Evolutionary conservation across 2,888 invertebrate genomes (phyloP).

Genomic region (Corythucha ciliata): DNA sequence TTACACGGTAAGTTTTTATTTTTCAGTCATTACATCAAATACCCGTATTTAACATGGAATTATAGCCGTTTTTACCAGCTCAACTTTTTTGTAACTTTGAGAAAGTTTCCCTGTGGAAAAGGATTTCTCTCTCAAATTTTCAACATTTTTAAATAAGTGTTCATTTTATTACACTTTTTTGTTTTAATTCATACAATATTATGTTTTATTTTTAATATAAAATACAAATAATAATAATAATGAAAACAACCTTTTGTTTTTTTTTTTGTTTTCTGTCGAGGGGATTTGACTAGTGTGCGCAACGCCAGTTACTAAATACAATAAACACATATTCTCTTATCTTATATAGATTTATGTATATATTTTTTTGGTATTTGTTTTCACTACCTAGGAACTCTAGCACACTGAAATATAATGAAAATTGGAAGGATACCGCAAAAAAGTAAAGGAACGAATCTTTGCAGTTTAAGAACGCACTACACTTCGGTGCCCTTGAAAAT

Average conservation of each 20-base stretch:
- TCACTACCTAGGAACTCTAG: constrained; percentile 32
- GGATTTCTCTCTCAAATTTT: constrained; percentile 31
- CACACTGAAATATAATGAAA: constrained; percentile 30
- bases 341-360: too few relatives aligned
- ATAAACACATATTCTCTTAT: constrained; percentile 31
- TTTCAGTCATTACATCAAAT: constrained; percentile 35
- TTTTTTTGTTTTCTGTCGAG: neutral
- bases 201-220: constrained; percentile 22
- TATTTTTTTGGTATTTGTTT: too few relatives aligned
- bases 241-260: constrained; percentile 28
- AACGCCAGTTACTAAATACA: constrained; percentile 31
- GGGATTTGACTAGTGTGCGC: constrained; percentile 30
- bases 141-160: constrained; percentile 13
- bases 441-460: too few relatives aligned
- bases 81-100: constrained; percentile 29
- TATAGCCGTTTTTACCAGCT: constrained; percentile 31
- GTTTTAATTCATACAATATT: constrained; percentile 23
- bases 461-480: constrained; percentile 30
- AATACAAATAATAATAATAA: too few relatives aligned
- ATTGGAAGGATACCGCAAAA: too few relatives aligned
- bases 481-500: constrained; percentile 6
- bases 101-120: constrained; percentile 34
- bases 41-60: constrained; percentile 35
- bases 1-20: constrained; percentile 32
- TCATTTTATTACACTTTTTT: constrained; percentile 22